Evolutionary conservation across 2,888 invertebrate genomes (phyloP).

Genomic region (Caenorhabditis sinica): DNA sequence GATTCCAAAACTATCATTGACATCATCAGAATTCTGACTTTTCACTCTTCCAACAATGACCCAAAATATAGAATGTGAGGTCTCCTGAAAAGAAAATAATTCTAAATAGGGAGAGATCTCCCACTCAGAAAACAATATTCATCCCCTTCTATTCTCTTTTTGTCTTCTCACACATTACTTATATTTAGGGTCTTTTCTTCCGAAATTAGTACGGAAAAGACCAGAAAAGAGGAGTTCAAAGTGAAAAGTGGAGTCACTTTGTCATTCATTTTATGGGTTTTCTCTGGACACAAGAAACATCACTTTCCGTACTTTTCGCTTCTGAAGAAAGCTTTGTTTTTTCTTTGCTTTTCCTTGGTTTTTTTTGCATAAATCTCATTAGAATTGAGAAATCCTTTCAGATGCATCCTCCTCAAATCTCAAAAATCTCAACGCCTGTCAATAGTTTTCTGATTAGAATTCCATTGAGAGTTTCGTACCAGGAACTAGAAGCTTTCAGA

Average conservation of each 20-base stretch:
- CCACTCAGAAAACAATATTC: constrained; percentile 10
- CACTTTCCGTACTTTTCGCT: constrained; percentile 33
- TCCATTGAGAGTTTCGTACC: constrained; percentile 16
- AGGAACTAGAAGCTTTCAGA: constrained; percentile 1
- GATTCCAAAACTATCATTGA: constrained; percentile 1
- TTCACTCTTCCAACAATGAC: not conserved
- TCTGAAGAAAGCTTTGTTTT: constrained; percentile 3
- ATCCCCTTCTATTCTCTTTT: not conserved
- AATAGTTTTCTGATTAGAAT: constrained; percentile 16
- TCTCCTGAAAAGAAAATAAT: not conserved
- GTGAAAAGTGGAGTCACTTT: constrained; percentile 21
- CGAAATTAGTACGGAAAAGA: constrained; percentile 34
- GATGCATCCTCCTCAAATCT: not conserved
- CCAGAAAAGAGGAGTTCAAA: constrained; percentile 21
- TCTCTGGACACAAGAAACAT: constrained; percentile 27
- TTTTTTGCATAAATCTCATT: constrained; percentile 20
- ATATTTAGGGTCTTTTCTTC: constrained; percentile 4
- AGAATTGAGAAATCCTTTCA: not conserved
- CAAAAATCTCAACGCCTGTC: not conserved
- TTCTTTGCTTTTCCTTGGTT: not conserved
- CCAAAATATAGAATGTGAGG: not conserved
- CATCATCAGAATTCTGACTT: constrained; percentile 5
- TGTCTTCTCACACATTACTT: constrained; percentile 37
- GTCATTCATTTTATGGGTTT: constrained; percentile 44
- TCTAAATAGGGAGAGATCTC: not conserved